Base-by-base conservation (phyloP, 1,140 invertebrate species). In the Caenorhabditis brenneri region DNA sequence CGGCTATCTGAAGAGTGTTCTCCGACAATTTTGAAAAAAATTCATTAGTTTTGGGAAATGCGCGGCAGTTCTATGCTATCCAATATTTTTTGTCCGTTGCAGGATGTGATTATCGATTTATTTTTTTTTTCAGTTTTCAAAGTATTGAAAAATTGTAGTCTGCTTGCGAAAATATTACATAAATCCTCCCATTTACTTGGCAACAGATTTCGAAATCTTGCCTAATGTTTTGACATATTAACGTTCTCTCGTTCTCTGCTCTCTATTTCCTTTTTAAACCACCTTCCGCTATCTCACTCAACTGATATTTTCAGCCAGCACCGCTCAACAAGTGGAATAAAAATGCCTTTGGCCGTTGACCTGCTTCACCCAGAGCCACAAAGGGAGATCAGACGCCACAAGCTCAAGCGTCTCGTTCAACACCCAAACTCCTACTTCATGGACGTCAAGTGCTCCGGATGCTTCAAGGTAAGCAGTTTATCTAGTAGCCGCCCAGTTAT, bases 371-470 rank as follows among this genome's bases (percentile, higher is more conserved):
- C 98, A 87, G 94, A 95, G 87, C 94, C 94, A 87, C 95, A 96
- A 91, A 96, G 98, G 91, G 97, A 97, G 92, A 80, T 80, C 49
- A 42, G 33, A 42, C 42, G 82, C 92, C 96, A 96, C 93, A 99
- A 99, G 92, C 92, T 97, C 88, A 99, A 98, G 92, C 93, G 97
- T 89, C 93, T 99, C 87, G 97, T 99, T 58, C 97, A 98, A 92
- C 96, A 97, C 92, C 97, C 97, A 7, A 99, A 99, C 92, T 98
- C 96, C 87, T 99, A 97, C 91, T 99, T 99, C 92, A 99, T 99
- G 97, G 97, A 99, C 93, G 97, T 99, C 10, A 99, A 99, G 93
- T 99, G 97, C 92, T 97, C 97, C 84, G 94, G 96, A 84, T 99
- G 97, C 92, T 98, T 97, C 92, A 98, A 97, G 91, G 99, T 99